Conservation (phyloP, 2,888 invertebrate genomes). For the Leucoptera coffeella region DNA sequence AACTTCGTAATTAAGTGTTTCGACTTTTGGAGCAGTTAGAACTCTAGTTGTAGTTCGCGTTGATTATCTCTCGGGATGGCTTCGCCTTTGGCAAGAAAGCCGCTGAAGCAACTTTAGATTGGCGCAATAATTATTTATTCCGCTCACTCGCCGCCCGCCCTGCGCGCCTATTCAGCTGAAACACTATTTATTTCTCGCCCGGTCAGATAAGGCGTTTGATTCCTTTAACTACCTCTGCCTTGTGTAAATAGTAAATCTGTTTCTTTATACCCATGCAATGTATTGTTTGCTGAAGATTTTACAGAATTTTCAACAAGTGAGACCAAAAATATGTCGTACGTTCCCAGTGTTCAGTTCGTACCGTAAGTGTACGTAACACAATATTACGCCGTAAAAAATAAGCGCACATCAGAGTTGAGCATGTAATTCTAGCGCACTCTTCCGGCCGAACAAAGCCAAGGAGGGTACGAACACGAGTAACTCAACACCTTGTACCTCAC, state of each 20-base stretch:
- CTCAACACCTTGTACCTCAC: constrained; percentile 51
- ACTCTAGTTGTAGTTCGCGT: constrained; percentile 1
- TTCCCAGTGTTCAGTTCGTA: too few relatives aligned
- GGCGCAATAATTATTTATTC: constrained; percentile 50
- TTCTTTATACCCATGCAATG: not conserved
- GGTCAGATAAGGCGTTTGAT: constrained; percentile 54
- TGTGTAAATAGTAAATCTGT: constrained; percentile 28
- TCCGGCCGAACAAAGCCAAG: constrained; percentile 51
- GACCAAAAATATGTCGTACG: constrained; percentile 1
- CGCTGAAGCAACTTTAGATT: constrained; percentile 32
- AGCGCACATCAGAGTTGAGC: constrained; percentile 52
- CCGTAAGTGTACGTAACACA: constrained; percentile 33
- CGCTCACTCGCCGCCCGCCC: constrained; percentile 36
- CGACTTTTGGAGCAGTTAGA: constrained; percentile 1
- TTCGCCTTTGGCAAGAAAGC: not conserved
- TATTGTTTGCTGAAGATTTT: not conserved
- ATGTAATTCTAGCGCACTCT: constrained; percentile 55
- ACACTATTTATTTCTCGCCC: constrained; percentile 45
- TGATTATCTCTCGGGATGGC: constrained; percentile 7
- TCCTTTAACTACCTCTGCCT: constrained; percentile 49
- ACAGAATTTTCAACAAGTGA: too few relatives aligned
- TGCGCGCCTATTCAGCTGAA: constrained; percentile 41
- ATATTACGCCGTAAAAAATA: constrained; percentile 51
- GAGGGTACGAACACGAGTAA: constrained; percentile 55
- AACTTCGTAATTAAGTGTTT: not conserved